These are phyloP conservation scores for Dermatemys mawii DNA, from an alignment of 2,113 vertebrate species.

Conservation along the genomic window DNA sequence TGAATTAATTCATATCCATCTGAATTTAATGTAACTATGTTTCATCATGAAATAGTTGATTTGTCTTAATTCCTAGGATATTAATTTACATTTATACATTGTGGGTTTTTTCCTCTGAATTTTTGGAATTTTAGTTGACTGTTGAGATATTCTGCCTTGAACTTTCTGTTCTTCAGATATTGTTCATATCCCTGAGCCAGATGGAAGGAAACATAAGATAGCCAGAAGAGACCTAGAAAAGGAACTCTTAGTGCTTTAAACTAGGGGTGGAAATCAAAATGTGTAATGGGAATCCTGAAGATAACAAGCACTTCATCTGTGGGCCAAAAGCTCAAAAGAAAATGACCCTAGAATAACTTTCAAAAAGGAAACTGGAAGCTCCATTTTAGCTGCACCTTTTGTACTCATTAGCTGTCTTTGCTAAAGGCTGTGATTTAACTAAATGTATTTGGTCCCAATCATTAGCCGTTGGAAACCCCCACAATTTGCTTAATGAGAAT, in stretches of 20 bases:
- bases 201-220: not conserved
- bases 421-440: not conserved
- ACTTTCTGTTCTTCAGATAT: conserved; percentile 26
- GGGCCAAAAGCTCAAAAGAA: not conserved
- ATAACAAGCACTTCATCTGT: not conserved
- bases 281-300: not conserved
- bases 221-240: conserved; percentile 11
- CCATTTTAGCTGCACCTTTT: not conserved
- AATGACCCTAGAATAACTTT: not conserved
- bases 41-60: conserved; percentile 41
- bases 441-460: rapidly evolving
- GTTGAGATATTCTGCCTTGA: conserved; percentile 32
- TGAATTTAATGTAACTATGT: not conserved
- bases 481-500: not conserved
- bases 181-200: not conserved
- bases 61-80: conserved; percentile 31
- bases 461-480: not conserved
- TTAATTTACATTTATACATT: conserved; percentile 29
- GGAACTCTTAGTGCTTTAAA: not conserved
- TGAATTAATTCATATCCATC: not conserved
- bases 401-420: not conserved
- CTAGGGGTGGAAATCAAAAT: not conserved
- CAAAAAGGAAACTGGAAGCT: not conserved
- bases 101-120: not conserved
- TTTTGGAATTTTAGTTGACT: conserved; percentile 22